Base-by-base conservation (phyloP, 2,113 vertebrate genomes). In the Pterocles gutturalis region DNA sequence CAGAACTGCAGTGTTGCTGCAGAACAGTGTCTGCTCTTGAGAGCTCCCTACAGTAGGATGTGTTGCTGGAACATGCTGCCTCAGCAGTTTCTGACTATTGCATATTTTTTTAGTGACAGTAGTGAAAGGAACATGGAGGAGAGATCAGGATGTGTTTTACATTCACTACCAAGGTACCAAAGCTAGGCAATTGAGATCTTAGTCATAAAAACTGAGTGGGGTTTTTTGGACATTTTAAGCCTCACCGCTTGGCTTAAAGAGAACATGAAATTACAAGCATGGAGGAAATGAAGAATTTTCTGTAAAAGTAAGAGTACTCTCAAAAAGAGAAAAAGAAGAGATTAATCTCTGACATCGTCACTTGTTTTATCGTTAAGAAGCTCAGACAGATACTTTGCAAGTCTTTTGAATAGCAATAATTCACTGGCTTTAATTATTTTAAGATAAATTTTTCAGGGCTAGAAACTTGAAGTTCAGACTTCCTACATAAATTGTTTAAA, bases 401-500 rank as follows among this genome's bases (percentile, higher is more conserved):
- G 87, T 11, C 17, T 81, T 87, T 89, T 3, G 12, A 87, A 91
- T 49, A 54, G 10, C 24, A 89, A 7, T 75, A 93, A 57, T 67
- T 89, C 31, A 49, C 48, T 84, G 65, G 4, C 26, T 65, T 61
- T 61, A 78, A 48, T 91, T 86, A 61, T 90, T 95, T 91, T 79
- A 69, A 87, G 28, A 85, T 53, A 36, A 67, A 60, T 72, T 83
- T 34, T 93, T 53, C 34, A 51, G 53, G 19, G 24, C 41, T 82
- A 72, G 48, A 79, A 85, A 61, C 57, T 85, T 65, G 48, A 93
- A 60, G 43, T 87, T 89, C 24, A 64, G 70, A 75, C 75, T 94
- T 91, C 81, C 43, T 87, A 79, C 77, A 65, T 72, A 87, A 96
- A 87, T 55, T 38, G 29, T 82, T 94, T 71, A 83, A 94, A 85